phyloP scores from a whole-genome alignment of 2,797 vertebrate species.

The Cephalopachus bancanus region DNA sequence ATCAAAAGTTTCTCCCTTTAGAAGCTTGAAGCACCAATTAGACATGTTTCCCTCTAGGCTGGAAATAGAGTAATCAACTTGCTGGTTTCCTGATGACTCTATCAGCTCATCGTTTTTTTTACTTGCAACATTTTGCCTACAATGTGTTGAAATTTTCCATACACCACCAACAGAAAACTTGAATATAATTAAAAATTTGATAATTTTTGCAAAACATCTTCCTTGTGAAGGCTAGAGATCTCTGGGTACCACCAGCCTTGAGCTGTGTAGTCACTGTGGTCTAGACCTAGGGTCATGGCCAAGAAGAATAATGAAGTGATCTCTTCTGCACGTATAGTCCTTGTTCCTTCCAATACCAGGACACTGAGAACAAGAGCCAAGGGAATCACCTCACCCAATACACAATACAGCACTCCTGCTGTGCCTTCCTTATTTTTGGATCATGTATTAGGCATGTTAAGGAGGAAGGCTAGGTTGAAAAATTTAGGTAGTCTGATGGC shows the following conservation, averaged over 20 bases:
- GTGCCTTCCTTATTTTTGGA: not conserved
- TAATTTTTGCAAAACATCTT: not conserved
- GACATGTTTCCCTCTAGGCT: not conserved
- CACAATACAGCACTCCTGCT: not conserved
- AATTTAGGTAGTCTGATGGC: not conserved
- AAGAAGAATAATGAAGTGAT: not conserved
- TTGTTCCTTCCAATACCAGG: not conserved
- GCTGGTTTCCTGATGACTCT: not conserved
- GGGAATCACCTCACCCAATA: not conserved
- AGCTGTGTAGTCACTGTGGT: not conserved
- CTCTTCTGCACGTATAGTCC: not conserved
- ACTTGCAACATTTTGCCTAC: not conserved
- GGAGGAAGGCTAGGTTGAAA: not conserved
- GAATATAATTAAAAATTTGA: not conserved
- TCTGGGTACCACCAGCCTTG: not conserved
- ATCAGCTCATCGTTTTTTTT: not conserved
- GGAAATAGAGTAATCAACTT: not conserved
- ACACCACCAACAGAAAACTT: not conserved
- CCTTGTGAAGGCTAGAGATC: not conserved
- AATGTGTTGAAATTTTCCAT: not conserved
- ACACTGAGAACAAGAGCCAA: accelerated
- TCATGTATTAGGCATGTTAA: not conserved
- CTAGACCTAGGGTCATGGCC: not conserved
- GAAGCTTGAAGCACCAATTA: not conserved
- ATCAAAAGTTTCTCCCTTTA: not conserved